phyloP scores from a whole-genome alignment of 92 coral and sea anemone species.

The Porites lobata region DNA sequence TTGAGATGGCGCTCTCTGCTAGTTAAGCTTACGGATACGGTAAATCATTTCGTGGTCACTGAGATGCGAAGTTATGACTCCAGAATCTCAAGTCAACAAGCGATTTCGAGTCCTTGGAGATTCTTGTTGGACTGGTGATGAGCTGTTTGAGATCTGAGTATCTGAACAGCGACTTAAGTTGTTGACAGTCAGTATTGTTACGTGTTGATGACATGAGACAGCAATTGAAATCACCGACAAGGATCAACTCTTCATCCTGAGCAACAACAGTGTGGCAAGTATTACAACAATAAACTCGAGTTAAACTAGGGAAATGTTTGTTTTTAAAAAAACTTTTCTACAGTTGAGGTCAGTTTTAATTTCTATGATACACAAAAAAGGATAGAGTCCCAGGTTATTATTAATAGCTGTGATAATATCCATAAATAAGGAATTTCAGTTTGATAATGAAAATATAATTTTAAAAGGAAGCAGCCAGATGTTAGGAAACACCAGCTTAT shows the following conservation, averaged over 20 bases:
- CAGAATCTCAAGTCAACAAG: conserved; percentile 75
- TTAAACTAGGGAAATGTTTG: no score
- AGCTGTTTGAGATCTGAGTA: conserved; percentile 58
- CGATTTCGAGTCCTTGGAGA: conserved; percentile 62
- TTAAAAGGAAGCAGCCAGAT: no score
- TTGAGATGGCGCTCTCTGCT: conserved; percentile 71
- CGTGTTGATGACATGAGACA: conserved; percentile 20
- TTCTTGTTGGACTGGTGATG: conserved; percentile 67
- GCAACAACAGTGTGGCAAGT: conserved; percentile 30
- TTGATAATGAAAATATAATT: no score
- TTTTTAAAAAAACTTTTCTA: no score
- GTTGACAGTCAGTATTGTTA: conserved; percentile 63
- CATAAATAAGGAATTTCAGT: no score
- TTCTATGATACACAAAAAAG: no score
- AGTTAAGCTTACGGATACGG: conserved; percentile 58
- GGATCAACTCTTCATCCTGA: conserved; percentile 52
- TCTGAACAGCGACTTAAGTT: conserved; percentile 59
- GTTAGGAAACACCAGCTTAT: no score
- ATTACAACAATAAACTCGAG: no score
- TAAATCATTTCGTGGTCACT: conserved; percentile 77
- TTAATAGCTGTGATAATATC: no score
- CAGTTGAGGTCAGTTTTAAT: no score
- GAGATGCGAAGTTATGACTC: conserved; percentile 65
- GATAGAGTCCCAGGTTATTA: no score
- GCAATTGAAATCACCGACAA: conserved; percentile 51